Evolutionary conservation across 1,140 invertebrate genomes (phyloP), one percentile per base, ranked within the genome.

Genomic region (Dendrolimus punctatus): DNA sequence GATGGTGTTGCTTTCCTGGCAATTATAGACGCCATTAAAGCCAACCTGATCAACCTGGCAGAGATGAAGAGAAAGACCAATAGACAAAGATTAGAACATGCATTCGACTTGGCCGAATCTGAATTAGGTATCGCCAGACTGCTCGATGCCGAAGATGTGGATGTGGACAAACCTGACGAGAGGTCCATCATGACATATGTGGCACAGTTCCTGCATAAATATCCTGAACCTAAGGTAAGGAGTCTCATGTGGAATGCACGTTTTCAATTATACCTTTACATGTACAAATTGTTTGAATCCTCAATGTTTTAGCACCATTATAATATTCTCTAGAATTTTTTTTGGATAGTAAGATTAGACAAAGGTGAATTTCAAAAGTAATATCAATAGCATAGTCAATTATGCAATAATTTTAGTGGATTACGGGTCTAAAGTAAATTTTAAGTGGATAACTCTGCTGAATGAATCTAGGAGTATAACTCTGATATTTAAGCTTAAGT

Each of bases 121-220:
- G 94, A 99, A 73, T 87, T 99, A 9, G 97, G 96, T 46, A 98
- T 99, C 64, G 93, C 96, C n/a, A 90, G 94, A 66, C 88, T 99
- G 7, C 87, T 99, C 36, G 97, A 99, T 84, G 93, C 97, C 39
- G 97, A 98, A 89, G 98, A 99, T 88, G 96, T 99, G 38, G 97
- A 99, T 88, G 97, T 99, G 8, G 93, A 95, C 8, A 95, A 95
- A 74, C 98, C 98, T 6, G 98, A 99, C 85, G 98, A 99, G 77
- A 96, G 97, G 84, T 99, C 97, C 40, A 96, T 99, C 61, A 99
- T 99, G 97, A 99, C 98, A 39, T 99, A 99, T 84, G 97, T 99
- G 44, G 97, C 98, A 41, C 97, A 99, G 88, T 99, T 99, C 87
- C 89, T 99, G 60, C 96, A 99, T 79, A 97, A 97, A 87, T 98